A percentile compares a stretch with the other conserved stretches of the same genome.
phyloP scores from a whole-genome alignment of 1,140 invertebrate genomes.

The Cyclina sinensis region DNA sequence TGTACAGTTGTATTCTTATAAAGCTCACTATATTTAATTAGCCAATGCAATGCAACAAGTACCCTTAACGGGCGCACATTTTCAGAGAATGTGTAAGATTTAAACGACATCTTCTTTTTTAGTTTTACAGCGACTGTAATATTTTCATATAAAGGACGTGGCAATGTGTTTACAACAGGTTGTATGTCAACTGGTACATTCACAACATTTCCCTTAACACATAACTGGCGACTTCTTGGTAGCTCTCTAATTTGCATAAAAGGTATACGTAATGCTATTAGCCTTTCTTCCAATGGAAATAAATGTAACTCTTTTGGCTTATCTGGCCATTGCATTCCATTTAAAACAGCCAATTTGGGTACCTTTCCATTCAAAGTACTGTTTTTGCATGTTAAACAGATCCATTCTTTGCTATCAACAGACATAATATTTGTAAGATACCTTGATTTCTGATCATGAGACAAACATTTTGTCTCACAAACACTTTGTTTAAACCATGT shows the following conservation, averaged over 20 bases:
- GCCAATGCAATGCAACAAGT: slow-evolving; percentile 34
- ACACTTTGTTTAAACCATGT: slow-evolving; percentile 66
- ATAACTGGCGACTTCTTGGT: slow-evolving; percentile 64
- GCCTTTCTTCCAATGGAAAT: slow-evolving; percentile 67
- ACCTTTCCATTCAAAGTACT: slow-evolving; percentile 31
- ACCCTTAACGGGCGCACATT: slow-evolving; percentile 42
- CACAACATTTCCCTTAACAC: slow-evolving; percentile 67
- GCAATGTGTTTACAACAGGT: slow-evolving; percentile 63
- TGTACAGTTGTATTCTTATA: slow-evolving; percentile 45
- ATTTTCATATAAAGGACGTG: slow-evolving; percentile 51
- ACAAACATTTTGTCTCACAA: not conserved
- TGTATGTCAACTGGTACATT: slow-evolving; percentile 70
- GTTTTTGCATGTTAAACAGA: slow-evolving; percentile 60
- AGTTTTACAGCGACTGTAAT: slow-evolving; percentile 53
- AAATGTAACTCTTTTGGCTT: slow-evolving; percentile 67
- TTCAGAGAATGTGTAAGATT: slow-evolving; percentile 24
- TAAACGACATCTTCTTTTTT: slow-evolving; percentile 52
- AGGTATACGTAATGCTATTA: slow-evolving; percentile 69
- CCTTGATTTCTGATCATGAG: not conserved
- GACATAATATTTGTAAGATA: slow-evolving; percentile 29
- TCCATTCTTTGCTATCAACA: slow-evolving; percentile 38
- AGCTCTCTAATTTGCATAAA: slow-evolving; percentile 70
- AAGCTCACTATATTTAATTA: slow-evolving; percentile 15
- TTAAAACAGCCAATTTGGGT: slow-evolving; percentile 62
- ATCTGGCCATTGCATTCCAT: slow-evolving; percentile 67